phyloP scores from a whole-genome alignment of 2,888 invertebrate species.

The Xylocampa areola region DNA sequence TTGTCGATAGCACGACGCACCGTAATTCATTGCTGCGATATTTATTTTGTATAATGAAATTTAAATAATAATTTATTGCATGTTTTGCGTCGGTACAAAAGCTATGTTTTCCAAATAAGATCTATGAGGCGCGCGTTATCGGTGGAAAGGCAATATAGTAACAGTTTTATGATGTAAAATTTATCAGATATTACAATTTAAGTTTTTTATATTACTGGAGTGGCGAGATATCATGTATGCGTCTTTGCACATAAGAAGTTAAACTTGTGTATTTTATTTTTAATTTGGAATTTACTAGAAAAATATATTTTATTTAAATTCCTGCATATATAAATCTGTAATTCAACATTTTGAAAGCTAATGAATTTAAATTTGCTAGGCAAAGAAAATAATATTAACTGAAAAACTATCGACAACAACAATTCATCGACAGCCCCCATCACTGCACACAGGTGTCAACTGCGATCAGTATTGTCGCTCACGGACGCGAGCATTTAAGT shows the following conservation, averaged over 20 bases:
- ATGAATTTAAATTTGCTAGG: too few relatives aligned
- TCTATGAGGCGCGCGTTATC: conserved; percentile 42
- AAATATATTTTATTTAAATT: too few relatives aligned
- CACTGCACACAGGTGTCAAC: conserved; percentile 85
- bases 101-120: conserved; percentile 41
- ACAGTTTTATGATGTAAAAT: conserved; percentile 22
- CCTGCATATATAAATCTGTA: too few relatives aligned
- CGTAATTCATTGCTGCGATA: conserved; percentile 46
- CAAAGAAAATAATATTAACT: too few relatives aligned
- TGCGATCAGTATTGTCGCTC: conserved; percentile 82
- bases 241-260: background rate
- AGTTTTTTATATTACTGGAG: background rate
- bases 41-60: conserved; percentile 49
- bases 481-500: conserved; percentile 85
- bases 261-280: background rate
- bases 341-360: too few relatives aligned
- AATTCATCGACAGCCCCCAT: conserved; percentile 57
- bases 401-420: conserved; percentile 45
- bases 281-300: background rate
- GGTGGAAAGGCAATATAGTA: conserved; percentile 17
- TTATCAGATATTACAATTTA: conserved; percentile 11
- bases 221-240: background rate
- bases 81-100: conserved; percentile 44
- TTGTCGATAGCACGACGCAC: conserved; percentile 60
- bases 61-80: conserved; percentile 54